phyloP scores from a whole-genome alignment of 2,797 vertebrate species.

The Thamnophis elegans region DNA sequence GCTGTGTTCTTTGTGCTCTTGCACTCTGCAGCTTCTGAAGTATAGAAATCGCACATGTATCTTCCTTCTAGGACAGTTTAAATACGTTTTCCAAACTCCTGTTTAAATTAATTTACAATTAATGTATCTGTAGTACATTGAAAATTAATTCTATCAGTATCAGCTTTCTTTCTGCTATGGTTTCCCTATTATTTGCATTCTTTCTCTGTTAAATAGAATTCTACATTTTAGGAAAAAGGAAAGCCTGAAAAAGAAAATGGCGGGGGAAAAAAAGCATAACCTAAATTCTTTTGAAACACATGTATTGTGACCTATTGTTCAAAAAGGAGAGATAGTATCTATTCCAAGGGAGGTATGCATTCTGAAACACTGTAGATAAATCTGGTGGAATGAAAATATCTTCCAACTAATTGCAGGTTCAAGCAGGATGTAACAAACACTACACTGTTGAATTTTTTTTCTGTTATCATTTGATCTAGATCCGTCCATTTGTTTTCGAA shows the following conservation, averaged over 20 bases:
- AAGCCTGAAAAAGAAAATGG: neutral
- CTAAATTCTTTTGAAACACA: conserved; percentile 3
- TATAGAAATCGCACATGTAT: neutral
- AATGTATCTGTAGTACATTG: neutral
- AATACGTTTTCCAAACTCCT: neutral
- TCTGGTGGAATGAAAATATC: neutral
- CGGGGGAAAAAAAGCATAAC: neutral
- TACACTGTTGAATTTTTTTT: neutral
- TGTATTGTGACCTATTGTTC: neutral
- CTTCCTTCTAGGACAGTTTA: neutral
- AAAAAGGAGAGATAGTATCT: neutral
- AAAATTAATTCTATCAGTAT: neutral
- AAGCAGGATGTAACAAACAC: neutral
- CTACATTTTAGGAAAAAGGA: neutral
- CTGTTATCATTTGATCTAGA: neutral
- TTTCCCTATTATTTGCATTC: neutral
- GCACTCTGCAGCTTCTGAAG: neutral
- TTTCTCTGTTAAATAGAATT: conserved; percentile 4
- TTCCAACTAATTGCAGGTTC: neutral
- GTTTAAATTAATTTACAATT: neutral
- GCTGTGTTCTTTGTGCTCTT: neutral
- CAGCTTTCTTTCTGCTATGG: neutral
- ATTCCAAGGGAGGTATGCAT: neutral
- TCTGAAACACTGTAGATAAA: neutral
- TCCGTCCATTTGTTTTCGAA: neutral